Evolutionary conservation across 1,140 invertebrate genomes (phyloP), one percentile per base, ranked within the genome.

Genomic region (Macrobrachium rosenbergii): DNA sequence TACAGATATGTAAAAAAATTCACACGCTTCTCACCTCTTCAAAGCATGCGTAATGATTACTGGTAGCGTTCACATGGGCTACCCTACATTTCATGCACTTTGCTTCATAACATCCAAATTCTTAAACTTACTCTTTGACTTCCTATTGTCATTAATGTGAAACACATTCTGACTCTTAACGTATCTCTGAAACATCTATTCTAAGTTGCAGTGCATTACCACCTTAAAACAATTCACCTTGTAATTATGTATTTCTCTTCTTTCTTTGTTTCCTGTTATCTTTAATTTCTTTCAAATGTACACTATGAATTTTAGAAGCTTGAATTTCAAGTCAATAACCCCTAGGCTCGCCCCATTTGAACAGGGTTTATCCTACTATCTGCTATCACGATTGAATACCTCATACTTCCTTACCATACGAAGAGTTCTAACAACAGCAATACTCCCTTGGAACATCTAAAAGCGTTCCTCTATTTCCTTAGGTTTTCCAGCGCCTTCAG

Each of bases 401-500:
- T 3, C 28, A 37, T 37, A 37, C 28, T 3, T 37, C 28, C 28
- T 37, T 37, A 37, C 3, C 28, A 37, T 37, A 37, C 28, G 28
- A 3, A 37, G 28, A 37, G 28, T 3, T 37, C 28, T 37, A 37
- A 37, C 28, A n/a, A n/a, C n/a, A 37, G 1, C 28, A 37, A 37
- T 37, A 37, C 28, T 37, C 3, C 3, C 28, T 37, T 2, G 28
- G 28, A 37, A 3, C 3, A 37, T 37, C 28, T 37, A 37, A 37
- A 37, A 37, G 3, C 3, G 28, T 37, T 37, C 21, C 2, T n/a
- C 16, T 45, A 16, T 52, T 16, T 7, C 83, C 58, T 21, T 43
- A 85, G 83, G 83, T 11, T 67, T 67, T 43, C 83, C 83, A 23
- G 6, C 75, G 8, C 83, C 83, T 17, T 23, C 23, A 17, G 62